phyloP scores from a whole-genome alignment of 2,888 invertebrate genomes.

The Sepiola atlantica region DNA sequence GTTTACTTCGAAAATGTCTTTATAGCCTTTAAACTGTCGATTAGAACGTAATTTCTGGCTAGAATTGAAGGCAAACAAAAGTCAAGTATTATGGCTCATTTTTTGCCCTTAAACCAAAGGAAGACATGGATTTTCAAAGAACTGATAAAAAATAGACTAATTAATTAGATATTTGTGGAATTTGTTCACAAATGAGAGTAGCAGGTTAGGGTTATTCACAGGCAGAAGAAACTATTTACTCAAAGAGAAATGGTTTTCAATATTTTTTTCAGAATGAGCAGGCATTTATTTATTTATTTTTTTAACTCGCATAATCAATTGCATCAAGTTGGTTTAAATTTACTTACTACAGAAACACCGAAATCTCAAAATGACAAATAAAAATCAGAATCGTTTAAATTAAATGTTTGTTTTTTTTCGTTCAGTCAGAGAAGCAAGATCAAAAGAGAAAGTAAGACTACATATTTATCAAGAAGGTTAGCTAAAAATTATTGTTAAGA shows the following conservation, averaged over 20 bases:
- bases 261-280: background rate
- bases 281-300: background rate
- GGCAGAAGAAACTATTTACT: background rate
- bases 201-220: background rate
- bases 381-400: background rate
- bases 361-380: background rate
- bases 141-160: background rate
- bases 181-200: background rate
- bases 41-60: too few species aligned
- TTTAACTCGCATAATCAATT: background rate
- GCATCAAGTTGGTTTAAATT: background rate
- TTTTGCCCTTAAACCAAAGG: background rate
- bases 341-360: background rate
- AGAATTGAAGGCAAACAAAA: background rate
- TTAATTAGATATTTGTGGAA: background rate
- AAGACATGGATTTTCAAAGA: background rate
- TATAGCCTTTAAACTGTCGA: too few species aligned
- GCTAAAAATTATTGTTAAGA: background rate
- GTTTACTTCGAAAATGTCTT: too few species aligned
- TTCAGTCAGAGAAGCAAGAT: background rate
- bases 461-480: slow-evolving; percentile 8
- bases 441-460: background rate
- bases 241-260: background rate
- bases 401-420: background rate
- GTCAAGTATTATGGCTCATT: background rate